Conservation (phyloP, 2,113 vertebrate species). For the Hepsetus odoe region DNA sequence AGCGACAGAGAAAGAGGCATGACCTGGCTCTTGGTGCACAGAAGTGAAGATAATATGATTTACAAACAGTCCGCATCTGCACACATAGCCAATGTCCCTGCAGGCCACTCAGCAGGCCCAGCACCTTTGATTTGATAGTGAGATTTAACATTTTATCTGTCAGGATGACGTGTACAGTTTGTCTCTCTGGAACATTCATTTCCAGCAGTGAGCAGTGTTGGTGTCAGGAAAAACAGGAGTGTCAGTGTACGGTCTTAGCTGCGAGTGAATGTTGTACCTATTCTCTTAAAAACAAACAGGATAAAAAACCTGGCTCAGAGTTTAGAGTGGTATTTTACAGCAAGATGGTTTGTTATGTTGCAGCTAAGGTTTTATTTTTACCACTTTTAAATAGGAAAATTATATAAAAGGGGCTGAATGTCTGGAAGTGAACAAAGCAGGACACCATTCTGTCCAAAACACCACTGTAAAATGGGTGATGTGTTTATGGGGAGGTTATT, state of each 20-base stretch:
- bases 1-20: conserved; percentile 15
- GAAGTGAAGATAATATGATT: conserved; percentile 53
- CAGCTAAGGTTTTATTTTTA: no score
- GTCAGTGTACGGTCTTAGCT: no score
- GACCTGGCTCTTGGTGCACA: conserved; percentile 8
- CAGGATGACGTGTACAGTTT: conserved; percentile 11
- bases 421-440: no score
- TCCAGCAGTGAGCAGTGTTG: neutral
- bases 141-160: conserved; percentile 30
- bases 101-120: conserved; percentile 18
- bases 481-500: no score
- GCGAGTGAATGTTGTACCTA: neutral
- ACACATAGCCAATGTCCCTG: conserved; percentile 38
- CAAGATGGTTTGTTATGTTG: neutral
- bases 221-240: neutral
- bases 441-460: no score
- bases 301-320: neutral
- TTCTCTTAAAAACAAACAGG: neutral
- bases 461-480: no score
- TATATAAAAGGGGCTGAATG: neutral
- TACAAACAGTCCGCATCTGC: conserved; percentile 33
- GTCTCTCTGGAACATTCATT: conserved; percentile 18
- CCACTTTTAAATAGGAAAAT: neutral
- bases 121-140: conserved; percentile 43
- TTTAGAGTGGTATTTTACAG: neutral